Percentiles rank a stretch among this genome's conserved stretches.
phyloP scores from a whole-genome alignment of 2,797 vertebrate genomes.

The Eulemur coronatus region DNA sequence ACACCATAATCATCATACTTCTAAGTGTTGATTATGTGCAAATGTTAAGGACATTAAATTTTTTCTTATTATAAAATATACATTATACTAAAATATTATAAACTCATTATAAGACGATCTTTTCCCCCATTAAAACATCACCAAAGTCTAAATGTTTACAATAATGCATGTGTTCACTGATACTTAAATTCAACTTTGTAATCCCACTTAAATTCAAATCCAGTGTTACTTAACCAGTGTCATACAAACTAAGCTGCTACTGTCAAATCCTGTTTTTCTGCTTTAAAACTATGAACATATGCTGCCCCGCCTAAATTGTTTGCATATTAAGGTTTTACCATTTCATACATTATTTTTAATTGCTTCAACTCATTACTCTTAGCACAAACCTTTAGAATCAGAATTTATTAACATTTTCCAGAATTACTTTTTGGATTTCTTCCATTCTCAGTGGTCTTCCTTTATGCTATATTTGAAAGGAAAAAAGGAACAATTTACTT shows the following conservation, averaged over 20 bases:
- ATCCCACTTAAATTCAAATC: slow-evolving; percentile 29
- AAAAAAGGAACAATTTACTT: slow-evolving; percentile 31
- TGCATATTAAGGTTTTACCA: not conserved
- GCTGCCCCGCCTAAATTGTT: not conserved
- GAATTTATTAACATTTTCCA: slow-evolving; percentile 21
- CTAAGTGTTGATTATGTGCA: slow-evolving; percentile 38
- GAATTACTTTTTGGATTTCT: not conserved
- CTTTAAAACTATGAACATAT: not conserved
- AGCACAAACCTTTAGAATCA: not conserved
- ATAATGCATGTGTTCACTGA: slow-evolving; percentile 24
- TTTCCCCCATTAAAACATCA: slow-evolving; percentile 51
- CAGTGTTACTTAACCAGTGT: not conserved
- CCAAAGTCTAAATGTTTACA: slow-evolving; percentile 48
- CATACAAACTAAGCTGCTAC: not conserved
- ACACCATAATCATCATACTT: slow-evolving; percentile 44
- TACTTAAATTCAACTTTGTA: slow-evolving; percentile 43
- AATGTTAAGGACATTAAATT: slow-evolving; percentile 41
- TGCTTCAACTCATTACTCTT: not conserved
- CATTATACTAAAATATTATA: slow-evolving; percentile 63
- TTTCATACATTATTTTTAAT: slow-evolving; percentile 36
- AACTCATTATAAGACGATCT: slow-evolving; percentile 39
- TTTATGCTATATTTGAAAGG: slow-evolving; percentile 22
- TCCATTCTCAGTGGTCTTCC: not conserved
- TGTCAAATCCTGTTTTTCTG: not conserved
- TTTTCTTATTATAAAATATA: slow-evolving; percentile 50